A percentile compares a stretch with the other conserved stretches of the same genome.
Evolutionary conservation across 2,888 invertebrate species (phyloP).

Genomic region (Cyclophora albipunctata): DNA sequence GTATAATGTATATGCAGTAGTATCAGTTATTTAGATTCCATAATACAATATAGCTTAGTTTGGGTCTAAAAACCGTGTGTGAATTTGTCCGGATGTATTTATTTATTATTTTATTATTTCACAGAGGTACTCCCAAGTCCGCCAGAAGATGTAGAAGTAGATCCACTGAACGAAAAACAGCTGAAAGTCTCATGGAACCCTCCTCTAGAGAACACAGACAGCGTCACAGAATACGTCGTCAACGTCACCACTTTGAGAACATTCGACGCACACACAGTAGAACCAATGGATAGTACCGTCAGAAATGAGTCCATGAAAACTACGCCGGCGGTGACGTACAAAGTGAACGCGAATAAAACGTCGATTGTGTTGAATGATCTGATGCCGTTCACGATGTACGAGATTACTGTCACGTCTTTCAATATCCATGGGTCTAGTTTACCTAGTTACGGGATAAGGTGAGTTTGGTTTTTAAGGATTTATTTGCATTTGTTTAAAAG

Average conservation of each 20-base stretch:
- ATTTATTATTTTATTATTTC: conserved; percentile 10
- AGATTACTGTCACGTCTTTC: conserved; percentile 81
- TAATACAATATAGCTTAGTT: too few relatives aligned
- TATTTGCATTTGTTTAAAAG: neutral
- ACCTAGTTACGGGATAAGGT: conserved; percentile 82
- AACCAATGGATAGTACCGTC: conserved; percentile 58
- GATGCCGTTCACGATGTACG: conserved; percentile 88
- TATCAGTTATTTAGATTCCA: too few relatives aligned
- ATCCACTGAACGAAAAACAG: conserved; percentile 82
- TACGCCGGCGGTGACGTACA: conserved; percentile 53
- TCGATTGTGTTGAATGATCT: conserved; percentile 77
- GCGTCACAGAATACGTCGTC: conserved; percentile 79
- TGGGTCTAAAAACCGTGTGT: too few relatives aligned
- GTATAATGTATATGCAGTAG: too few relatives aligned
- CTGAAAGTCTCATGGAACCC: conserved; percentile 82
- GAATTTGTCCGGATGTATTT: too few relatives aligned
- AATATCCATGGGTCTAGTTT: conserved; percentile 86
- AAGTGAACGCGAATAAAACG: conserved; percentile 77
- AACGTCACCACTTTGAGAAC: conserved; percentile 82
- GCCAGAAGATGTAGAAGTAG: conserved; percentile 82
- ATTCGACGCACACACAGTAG: conserved; percentile 78
- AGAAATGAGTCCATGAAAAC: conserved; percentile 36
- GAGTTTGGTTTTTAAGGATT: conserved; percentile 12
- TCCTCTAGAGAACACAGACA: conserved; percentile 78
- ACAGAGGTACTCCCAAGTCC: conserved; percentile 84